These are phyloP conservation scores for Drosophila varians DNA, from an alignment of 1,140 invertebrate species.

Conservation along the genomic window DNA sequence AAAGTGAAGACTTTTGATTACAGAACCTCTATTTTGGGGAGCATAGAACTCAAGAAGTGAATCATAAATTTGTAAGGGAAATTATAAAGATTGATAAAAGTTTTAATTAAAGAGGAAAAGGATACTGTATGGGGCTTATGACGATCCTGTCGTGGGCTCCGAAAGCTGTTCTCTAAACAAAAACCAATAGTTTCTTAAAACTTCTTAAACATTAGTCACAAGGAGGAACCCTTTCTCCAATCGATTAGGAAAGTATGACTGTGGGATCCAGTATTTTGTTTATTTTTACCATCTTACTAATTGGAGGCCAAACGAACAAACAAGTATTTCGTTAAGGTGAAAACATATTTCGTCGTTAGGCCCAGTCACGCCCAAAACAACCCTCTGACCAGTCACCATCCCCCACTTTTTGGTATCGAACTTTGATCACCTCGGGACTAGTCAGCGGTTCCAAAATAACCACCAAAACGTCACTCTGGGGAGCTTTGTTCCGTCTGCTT, in stretches of 20 bases:
- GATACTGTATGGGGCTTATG: too few relatives aligned
- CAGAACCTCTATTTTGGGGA: neutral
- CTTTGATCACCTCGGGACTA: slow-evolving; percentile 37
- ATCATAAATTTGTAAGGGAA: neutral
- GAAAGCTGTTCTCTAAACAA: too few relatives aligned
- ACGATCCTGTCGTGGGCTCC: too few relatives aligned
- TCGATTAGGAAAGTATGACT: neutral
- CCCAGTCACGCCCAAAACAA: slow-evolving; percentile 22
- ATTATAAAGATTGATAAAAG: too few relatives aligned
- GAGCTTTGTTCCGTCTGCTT: slow-evolving; percentile 22
- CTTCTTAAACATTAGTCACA: neutral
- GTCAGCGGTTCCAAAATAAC: slow-evolving; percentile 51
- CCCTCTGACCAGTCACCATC: neutral
- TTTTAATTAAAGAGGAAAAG: neutral
- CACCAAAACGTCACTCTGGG: slow-evolving; percentile 49
- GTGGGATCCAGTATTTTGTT: slow-evolving; percentile 15
- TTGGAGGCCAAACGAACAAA: slow-evolving; percentile 25
- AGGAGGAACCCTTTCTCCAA: neutral
- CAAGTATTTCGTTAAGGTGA: slow-evolving; percentile 48
- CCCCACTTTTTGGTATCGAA: slow-evolving; percentile 16
- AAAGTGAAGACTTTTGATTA: neutral
- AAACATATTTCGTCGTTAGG: slow-evolving; percentile 41
- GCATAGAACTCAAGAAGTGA: neutral
- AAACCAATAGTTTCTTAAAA: neutral
- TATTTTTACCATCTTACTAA: slow-evolving; percentile 72